Evolutionary conservation across 2,113 vertebrate genomes (phyloP), one percentile per base, ranked within the genome.

Genomic region (Callospermophilus lateralis): DNA sequence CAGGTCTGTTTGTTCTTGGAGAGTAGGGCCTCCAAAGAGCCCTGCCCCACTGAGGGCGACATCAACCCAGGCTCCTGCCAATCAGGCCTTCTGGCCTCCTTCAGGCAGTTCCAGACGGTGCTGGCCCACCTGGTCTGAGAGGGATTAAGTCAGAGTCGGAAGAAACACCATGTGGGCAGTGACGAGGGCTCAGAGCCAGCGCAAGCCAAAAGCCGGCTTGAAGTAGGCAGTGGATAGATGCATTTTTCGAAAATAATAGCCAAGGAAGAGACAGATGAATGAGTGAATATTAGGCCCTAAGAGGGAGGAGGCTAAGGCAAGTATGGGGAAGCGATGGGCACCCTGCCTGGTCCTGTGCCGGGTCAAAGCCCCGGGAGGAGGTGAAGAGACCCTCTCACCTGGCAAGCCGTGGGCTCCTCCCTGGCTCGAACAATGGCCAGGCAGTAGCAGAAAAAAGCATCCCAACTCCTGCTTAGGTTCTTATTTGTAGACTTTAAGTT

Each of bases 1-100:
- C 37, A 65, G 65, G 84, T 34, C 73, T 55, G 83, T 92, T 90
- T 91, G 42, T 89, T 97, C 93, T 87, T 79, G 45, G 92, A 96
- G 55, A 91, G 79, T 3, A 84, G 34, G 34, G 28, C 42, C 83
- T 97, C 93, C 51, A 53, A 83, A 74, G n/a, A 84, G 42, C 37
- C 65, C 86, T n/a, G 6, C 30, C 65, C n/a, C n/a, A 51, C 67
- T 65, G 28, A 81, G n/a, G 34, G 68, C 72, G 79, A 68, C 73
- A 88, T 63, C 8, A 79, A n/a, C 19, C 53, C 67, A 30, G 70
- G 17, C 11, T 89, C 73, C 73, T 78, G 79, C n/a, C 11, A 51
- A 22, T 81, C 78, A 83, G 61, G 24, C 53, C 73, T 78, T 80
- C 42, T 2, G 13, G 83, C 11, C 39, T 19, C 39, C 20, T 6